These are phyloP conservation scores for Paragorgia papillata DNA, from an alignment of 92 coral and sea anemone species.

Conservation along the genomic window DNA sequence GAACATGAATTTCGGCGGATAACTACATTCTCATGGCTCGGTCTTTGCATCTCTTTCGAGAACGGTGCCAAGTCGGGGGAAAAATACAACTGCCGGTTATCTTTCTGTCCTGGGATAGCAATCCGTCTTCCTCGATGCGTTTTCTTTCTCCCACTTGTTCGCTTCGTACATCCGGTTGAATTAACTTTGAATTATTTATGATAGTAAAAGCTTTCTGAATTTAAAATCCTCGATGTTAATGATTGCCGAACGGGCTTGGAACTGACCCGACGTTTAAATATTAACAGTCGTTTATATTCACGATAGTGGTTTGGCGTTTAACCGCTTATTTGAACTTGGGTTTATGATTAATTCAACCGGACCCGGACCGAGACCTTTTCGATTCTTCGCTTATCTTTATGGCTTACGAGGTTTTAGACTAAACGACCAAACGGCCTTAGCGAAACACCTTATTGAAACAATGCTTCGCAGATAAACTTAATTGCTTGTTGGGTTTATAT, in stretches of 20 bases:
- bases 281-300: slow-evolving; percentile 16
- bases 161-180: slow-evolving; percentile 36
- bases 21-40: too few relatives aligned
- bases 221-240: slow-evolving; percentile 41
- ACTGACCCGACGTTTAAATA: slow-evolving; percentile 42
- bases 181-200: slow-evolving; percentile 49
- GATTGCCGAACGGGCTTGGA: slow-evolving; percentile 23
- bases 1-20: too few relatives aligned
- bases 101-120: not conserved
- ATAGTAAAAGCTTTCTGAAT: slow-evolving; percentile 41
- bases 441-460: slow-evolving; percentile 1
- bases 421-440: not conserved
- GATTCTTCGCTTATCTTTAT: not conserved
- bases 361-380: slow-evolving; percentile 4
- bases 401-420: too few relatives aligned
- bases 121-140: not conserved
- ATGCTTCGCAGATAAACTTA: not conserved
- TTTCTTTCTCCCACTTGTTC: not conserved
- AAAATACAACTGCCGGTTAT: not conserved
- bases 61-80: not conserved
- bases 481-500: not conserved
- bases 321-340: slow-evolving; percentile 38
- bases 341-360: slow-evolving; percentile 31
- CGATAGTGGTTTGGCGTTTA: slow-evolving; percentile 30
- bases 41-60: too few relatives aligned